These are phyloP conservation scores for Psilanteris sp. DNA, from an alignment of 1,140 invertebrate species.

Conservation along the genomic window DNA sequence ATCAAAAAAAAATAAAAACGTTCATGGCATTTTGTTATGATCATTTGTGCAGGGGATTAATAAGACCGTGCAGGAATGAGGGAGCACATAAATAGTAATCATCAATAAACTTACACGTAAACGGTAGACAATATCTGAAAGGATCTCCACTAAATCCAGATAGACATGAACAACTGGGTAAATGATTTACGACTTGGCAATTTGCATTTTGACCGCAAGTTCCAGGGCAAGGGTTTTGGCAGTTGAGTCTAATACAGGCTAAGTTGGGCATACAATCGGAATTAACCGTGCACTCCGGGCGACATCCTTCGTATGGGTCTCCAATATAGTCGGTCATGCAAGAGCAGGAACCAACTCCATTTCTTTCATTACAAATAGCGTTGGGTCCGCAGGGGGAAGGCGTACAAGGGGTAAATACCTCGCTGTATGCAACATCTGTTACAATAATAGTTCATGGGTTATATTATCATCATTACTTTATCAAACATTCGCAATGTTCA, in stretches of 20 bases:
- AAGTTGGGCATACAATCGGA: conserved; percentile 78
- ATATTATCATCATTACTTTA: conserved; percentile 24
- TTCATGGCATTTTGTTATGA: no score
- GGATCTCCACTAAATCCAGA: conserved; percentile 81
- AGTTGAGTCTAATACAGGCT: conserved; percentile 80
- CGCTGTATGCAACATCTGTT: conserved; percentile 41
- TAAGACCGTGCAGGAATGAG: conserved; percentile 33
- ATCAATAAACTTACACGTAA: conserved; percentile 62
- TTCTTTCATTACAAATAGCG: conserved; percentile 74
- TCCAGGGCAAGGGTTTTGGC: conserved; percentile 80
- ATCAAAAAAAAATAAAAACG: no score
- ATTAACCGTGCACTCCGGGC: conserved; percentile 79
- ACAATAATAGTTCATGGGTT: conserved; percentile 36
- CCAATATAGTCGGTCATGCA: conserved; percentile 79
- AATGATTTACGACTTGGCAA: conserved; percentile 79
- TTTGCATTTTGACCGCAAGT: conserved; percentile 81
- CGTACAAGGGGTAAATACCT: conserved; percentile 68
- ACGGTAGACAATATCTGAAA: conserved; percentile 74
- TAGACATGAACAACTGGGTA: conserved; percentile 79
- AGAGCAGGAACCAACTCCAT: conserved; percentile 75
- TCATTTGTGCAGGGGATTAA: conserved; percentile 34
- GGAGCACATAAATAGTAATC: conserved; percentile 15
- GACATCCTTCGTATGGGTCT: conserved; percentile 40
- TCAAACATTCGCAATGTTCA: not conserved
- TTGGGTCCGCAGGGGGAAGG: conserved; percentile 78